A percentile compares a stretch with the other conserved stretches of the same genome.
These are phyloP conservation scores for Congeria kusceri DNA, from an alignment of 2,888 invertebrate genomes.

Conservation along the genomic window DNA sequence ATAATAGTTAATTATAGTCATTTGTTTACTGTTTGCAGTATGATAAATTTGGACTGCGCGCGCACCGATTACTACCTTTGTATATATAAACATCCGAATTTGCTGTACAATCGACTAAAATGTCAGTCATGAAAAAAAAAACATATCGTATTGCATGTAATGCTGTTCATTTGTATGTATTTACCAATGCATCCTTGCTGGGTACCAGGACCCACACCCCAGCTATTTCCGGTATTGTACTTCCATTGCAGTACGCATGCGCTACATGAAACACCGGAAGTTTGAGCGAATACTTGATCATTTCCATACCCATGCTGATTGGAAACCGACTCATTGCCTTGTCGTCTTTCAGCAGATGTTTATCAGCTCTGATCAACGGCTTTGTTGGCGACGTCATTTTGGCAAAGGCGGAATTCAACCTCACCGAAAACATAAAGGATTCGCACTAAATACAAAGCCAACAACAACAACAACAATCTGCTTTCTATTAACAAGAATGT, in stretches of 20 bases:
- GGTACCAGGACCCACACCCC: slow-evolving; percentile 34
- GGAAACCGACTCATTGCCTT: slow-evolving; percentile 35
- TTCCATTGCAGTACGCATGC: slow-evolving; percentile 96
- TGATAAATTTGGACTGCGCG: too few species aligned
- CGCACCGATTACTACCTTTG: too few species aligned
- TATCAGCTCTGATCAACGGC: slow-evolving; percentile 75
- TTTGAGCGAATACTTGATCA: slow-evolving; percentile 56
- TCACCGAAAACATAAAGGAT: slow-evolving; percentile 36
- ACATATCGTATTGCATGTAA: too few species aligned
- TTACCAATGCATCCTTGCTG: slow-evolving; percentile 30
- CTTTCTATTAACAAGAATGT: too few species aligned
- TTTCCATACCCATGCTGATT: not conserved
- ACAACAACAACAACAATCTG: too few species aligned
- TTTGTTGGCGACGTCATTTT: slow-evolving; percentile 28
- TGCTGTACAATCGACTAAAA: too few species aligned
- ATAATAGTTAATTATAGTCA: too few species aligned
- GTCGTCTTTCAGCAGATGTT: slow-evolving; percentile 52
- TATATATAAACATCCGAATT: too few species aligned
- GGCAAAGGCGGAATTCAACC: slow-evolving; percentile 51
- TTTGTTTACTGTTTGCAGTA: too few species aligned
- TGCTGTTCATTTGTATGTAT: too few species aligned
- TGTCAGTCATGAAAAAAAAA: too few species aligned
- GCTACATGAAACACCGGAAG: slow-evolving; percentile 91
- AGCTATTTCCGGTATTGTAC: slow-evolving; percentile 89
- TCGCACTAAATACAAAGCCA: too few species aligned